These are phyloP conservation scores for Tupaia tana DNA, from an alignment of 2,113 vertebrate species.

Conservation along the genomic window DNA sequence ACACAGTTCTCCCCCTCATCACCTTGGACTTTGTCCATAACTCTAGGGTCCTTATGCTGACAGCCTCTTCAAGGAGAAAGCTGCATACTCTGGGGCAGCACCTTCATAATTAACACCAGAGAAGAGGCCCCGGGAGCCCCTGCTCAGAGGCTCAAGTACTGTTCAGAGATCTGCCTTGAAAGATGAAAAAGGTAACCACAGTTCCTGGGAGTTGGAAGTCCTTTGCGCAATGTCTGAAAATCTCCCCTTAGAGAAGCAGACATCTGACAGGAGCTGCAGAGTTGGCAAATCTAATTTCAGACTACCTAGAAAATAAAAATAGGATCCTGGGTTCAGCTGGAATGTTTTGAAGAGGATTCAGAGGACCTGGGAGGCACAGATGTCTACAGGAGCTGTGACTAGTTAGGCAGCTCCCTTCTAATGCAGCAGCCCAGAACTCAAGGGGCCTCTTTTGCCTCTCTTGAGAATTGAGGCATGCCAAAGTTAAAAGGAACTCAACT, in stretches of 20 bases:
- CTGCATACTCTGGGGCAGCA: background rate
- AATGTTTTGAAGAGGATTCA: background rate
- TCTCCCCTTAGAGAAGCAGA: background rate
- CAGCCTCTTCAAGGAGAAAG: background rate
- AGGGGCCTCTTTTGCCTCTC: background rate
- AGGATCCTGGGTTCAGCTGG: conserved; percentile 5
- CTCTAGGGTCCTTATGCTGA: background rate
- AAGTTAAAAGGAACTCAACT: background rate
- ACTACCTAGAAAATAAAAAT: conserved; percentile 58
- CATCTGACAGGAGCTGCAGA: conserved; percentile 50
- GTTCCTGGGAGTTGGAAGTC: background rate
- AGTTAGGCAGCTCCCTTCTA: background rate
- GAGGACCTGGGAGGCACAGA: background rate
- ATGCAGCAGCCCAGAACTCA: background rate
- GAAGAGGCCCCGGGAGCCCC: background rate
- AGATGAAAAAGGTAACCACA: background rate
- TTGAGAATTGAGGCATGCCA: background rate
- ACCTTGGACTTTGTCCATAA: background rate
- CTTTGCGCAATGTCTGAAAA: conserved; percentile 43
- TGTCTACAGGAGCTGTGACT: background rate
- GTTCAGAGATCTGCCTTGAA: background rate
- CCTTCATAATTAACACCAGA: background rate
- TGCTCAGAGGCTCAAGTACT: background rate
- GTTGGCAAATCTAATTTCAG: conserved; percentile 52
- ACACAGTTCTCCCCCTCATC: background rate